Percentiles rank a stretch among this genome's conserved stretches.
Conservation (phyloP, 2,113 vertebrate species). For the Cyanoderma ruficeps region DNA sequence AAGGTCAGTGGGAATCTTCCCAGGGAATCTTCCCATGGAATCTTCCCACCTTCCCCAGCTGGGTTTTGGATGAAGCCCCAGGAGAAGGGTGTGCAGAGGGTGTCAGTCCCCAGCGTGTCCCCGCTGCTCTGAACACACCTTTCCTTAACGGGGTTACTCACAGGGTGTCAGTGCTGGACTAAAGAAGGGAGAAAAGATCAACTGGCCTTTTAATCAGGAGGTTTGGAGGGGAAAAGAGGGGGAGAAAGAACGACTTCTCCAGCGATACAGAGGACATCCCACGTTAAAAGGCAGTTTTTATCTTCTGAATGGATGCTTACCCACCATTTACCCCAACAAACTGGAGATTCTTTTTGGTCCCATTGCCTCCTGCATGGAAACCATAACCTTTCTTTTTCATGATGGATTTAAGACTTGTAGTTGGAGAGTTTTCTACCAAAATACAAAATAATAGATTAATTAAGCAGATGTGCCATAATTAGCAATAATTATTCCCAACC, state of each 20-base stretch:
- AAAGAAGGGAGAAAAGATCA: conserved; percentile 38
- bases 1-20: background rate
- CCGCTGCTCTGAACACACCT: background rate
- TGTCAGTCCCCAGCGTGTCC: background rate
- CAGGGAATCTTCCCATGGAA: background rate
- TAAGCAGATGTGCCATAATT: background rate
- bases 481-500: background rate
- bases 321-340: conserved; percentile 99
- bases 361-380: conserved; percentile 86
- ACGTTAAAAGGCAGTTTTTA: conserved; percentile 24
- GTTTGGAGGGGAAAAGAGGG: background rate
- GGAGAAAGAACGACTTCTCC: background rate
- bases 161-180: background rate
- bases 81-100: background rate
- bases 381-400: conserved; percentile 97
- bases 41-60: background rate
- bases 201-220: conserved; percentile 49
- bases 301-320: conserved; percentile 84
- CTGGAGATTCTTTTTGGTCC: conserved; percentile 98
- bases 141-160: background rate
- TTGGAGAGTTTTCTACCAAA: conserved; percentile 77
- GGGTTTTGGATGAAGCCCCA: background rate
- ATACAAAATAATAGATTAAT: conserved; percentile 74
- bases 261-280: background rate
- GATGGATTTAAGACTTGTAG: conserved; percentile 95